Conservation (phyloP, 1,140 invertebrate species). For the Pseudoatta argentina region DNA sequence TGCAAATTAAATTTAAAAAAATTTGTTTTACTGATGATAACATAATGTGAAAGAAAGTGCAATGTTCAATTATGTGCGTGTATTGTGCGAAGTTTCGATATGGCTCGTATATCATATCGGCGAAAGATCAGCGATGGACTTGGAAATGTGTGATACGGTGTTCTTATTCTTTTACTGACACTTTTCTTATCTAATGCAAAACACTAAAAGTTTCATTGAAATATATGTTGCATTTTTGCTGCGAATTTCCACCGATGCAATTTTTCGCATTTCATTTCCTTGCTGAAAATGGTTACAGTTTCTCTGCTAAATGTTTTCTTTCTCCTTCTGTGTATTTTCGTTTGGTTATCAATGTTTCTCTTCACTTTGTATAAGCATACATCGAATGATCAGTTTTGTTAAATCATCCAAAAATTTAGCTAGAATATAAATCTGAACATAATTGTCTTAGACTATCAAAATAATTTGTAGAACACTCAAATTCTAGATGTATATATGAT, state of each 20-base stretch:
- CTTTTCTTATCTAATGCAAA: slow-evolving; percentile 6
- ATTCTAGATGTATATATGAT: no score
- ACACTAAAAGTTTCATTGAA: background rate
- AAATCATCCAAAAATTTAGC: no score
- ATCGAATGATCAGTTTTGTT: background rate
- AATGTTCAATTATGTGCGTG: background rate
- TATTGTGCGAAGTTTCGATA: background rate
- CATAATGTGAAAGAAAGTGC: background rate
- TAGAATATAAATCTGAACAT: no score
- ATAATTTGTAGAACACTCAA: no score
- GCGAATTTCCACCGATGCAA: background rate
- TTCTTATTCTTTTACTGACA: background rate
- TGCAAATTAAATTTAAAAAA: background rate
- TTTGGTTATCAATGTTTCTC: background rate
- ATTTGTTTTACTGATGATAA: background rate
- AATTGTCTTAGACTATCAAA: no score
- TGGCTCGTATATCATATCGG: background rate
- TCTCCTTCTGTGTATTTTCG: background rate
- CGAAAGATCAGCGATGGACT: background rate
- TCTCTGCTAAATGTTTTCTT: background rate
- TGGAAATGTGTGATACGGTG: background rate
- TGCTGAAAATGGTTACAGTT: background rate
- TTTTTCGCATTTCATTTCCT: background rate
- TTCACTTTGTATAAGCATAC: background rate
- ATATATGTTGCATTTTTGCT: background rate